A percentile compares a stretch with the other conserved stretches of the same genome.
phyloP scores from a whole-genome alignment of 2,797 vertebrate genomes.

The Tinamus major region DNA sequence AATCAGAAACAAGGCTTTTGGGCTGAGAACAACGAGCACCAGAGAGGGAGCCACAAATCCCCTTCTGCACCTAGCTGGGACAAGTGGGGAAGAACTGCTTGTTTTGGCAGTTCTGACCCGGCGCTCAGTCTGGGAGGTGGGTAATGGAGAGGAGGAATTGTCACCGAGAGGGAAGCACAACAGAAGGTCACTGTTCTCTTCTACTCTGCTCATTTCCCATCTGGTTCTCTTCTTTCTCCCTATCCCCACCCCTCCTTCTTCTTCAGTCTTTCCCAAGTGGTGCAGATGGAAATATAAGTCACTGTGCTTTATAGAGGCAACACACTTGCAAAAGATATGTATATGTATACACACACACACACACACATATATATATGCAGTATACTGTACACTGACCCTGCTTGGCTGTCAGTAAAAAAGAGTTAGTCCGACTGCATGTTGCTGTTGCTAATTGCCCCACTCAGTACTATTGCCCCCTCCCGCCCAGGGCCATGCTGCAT shows the following conservation, averaged over 20 bases:
- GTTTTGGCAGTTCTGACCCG: neutral
- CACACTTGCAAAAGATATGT: neutral
- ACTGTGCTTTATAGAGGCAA: neutral
- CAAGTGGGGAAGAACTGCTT: neutral
- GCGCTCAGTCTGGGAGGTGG: neutral
- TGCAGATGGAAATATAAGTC: neutral
- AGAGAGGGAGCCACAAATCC: neutral
- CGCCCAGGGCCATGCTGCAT: too few species aligned
- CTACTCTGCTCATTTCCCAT: neutral
- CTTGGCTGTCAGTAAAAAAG: neutral
- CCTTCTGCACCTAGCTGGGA: neutral
- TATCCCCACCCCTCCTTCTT: neutral
- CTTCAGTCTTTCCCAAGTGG: neutral
- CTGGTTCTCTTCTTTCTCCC: neutral
- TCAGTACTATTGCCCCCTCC: neutral
- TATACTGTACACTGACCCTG: neutral
- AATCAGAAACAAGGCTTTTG: neutral
- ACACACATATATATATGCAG: too few species aligned
- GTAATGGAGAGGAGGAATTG: neutral
- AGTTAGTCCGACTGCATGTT: neutral
- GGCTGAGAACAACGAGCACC: rapidly evolving
- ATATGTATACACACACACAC: too few species aligned
- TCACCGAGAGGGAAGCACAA: neutral
- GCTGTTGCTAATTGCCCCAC: neutral
- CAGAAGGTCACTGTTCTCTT: neutral